These are phyloP conservation scores for Acanthopagrus latus DNA, from an alignment of 2,797 vertebrate species.

Conservation along the genomic window DNA sequence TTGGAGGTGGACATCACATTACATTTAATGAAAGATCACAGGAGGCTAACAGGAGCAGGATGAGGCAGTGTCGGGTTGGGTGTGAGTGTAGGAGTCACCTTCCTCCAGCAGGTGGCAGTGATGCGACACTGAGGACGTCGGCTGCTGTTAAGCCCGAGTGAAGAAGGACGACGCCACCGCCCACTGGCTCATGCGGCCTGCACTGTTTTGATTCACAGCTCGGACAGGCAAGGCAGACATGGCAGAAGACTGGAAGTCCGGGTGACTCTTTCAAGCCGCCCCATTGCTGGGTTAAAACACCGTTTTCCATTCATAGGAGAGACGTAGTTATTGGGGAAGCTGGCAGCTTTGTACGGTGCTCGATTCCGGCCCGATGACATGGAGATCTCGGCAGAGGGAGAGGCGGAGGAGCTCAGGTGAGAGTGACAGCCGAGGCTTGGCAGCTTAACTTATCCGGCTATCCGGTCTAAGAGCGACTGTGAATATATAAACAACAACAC, in stretches of 20 bases:
- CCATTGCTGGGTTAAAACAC: neutral
- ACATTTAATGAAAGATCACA: too few species aligned
- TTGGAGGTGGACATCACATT: too few species aligned
- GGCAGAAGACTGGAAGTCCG: constrained; percentile 52
- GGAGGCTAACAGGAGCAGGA: neutral
- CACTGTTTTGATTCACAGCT: constrained; percentile 63
- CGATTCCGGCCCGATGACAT: constrained; percentile 67
- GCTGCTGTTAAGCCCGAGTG: neutral
- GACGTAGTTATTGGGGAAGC: constrained; percentile 27
- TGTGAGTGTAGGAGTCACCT: neutral
- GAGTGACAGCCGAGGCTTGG: constrained; percentile 46
- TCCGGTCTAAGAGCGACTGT: neutral
- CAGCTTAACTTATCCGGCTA: neutral
- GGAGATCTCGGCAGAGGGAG: constrained; percentile 78
- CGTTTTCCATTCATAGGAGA: neutral
- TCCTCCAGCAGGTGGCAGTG: constrained; percentile 12
- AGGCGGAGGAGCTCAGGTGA: constrained; percentile 82
- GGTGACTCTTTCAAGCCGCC: constrained; percentile 12
- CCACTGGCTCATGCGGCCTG: constrained; percentile 63
- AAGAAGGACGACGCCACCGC: constrained; percentile 45
- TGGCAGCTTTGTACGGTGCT: constrained; percentile 56
- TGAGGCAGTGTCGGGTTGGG: neutral
- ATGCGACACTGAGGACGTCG: neutral
- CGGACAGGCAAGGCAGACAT: constrained; percentile 51
- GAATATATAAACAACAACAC: neutral